Evolutionary conservation across 2,113 vertebrate genomes (phyloP).

Genomic region (Desmodus rotundus): DNA sequence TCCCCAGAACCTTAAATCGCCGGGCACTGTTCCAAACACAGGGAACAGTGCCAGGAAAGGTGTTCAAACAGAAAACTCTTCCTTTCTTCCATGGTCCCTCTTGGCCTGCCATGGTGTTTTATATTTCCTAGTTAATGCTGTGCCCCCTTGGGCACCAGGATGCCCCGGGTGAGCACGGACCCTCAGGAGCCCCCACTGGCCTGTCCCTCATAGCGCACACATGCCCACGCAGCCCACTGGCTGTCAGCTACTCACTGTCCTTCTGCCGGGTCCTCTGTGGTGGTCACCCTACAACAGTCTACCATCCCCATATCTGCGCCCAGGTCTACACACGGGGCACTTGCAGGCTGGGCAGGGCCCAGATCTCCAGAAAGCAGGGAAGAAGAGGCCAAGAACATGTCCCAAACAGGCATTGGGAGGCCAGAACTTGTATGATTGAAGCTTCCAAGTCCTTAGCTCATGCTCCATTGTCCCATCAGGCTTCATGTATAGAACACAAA

Average conservation of each 20-base stretch:
- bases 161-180: background rate
- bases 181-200: background rate
- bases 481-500: background rate
- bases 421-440: background rate
- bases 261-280: fast-evolving
- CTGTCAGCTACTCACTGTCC: fast-evolving
- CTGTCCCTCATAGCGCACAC: too few species aligned
- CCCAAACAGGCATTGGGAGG: background rate
- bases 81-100: background rate
- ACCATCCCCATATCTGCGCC: background rate
- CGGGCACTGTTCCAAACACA: background rate
- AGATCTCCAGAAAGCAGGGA: background rate
- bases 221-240: fast-evolving
- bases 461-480: background rate
- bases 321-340: background rate
- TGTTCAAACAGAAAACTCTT: background rate
- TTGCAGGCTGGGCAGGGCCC: background rate
- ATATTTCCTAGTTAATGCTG: background rate
- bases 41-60: background rate
- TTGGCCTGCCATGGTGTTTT: background rate
- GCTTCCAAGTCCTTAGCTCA: background rate
- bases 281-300: background rate
- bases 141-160: background rate
- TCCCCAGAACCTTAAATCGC: background rate
- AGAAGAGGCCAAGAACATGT: background rate